Evolutionary conservation across 2,797 vertebrate species (phyloP).

Genomic region (Harpagifer antarcticus): DNA sequence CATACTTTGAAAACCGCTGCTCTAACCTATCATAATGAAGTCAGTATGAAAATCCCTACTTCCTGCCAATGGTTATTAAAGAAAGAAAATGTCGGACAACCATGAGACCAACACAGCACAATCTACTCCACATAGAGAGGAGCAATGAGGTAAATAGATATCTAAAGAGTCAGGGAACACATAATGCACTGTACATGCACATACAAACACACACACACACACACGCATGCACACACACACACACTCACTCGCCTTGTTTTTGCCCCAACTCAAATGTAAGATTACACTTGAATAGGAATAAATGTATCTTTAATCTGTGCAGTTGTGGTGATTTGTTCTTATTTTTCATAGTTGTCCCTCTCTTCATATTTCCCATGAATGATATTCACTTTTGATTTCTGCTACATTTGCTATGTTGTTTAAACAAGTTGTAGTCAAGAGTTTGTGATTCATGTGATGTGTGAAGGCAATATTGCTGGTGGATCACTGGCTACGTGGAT

Average conservation of each 20-base stretch:
- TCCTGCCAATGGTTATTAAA: constrained; percentile 4
- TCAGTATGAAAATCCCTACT: not conserved
- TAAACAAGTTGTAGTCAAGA: not conserved
- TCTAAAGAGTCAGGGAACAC: constrained; percentile 11
- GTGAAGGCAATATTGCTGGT: not conserved
- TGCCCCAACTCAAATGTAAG: not conserved
- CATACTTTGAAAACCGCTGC: too few species aligned
- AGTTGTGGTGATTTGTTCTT: not conserved
- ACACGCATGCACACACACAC: not conserved
- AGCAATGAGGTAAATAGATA: constrained; percentile 22
- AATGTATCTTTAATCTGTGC: too few species aligned
- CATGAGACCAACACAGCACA: constrained; percentile 41
- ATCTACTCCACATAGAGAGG: not conserved
- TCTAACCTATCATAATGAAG: too few species aligned
- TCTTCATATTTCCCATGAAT: not conserved
- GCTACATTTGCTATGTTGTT: not conserved
- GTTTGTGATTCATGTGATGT: too few species aligned
- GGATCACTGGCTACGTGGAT: not conserved
- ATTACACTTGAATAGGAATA: not conserved
- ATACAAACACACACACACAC: not conserved
- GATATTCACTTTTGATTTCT: not conserved
- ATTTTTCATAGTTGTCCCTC: not conserved
- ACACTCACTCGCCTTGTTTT: not conserved
- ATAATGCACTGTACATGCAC: not conserved
- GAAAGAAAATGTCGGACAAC: constrained; percentile 26